Evolutionary conservation across 1,140 invertebrate species (phyloP).

Genomic region (Lepidurus packardi): DNA sequence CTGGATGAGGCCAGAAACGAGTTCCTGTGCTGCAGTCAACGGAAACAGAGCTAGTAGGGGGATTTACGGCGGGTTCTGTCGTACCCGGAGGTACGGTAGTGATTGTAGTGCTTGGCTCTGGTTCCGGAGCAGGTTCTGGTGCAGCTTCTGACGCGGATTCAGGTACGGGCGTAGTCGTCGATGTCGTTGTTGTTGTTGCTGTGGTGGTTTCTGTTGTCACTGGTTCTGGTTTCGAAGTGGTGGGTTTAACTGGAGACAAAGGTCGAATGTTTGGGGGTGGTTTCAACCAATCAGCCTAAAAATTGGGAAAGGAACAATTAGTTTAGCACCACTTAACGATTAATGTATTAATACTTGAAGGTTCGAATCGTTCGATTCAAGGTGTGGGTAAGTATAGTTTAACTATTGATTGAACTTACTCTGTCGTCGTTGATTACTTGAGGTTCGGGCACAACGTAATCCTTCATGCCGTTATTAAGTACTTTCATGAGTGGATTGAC

Average conservation of each 20-base stretch:
- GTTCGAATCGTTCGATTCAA: not conserved
- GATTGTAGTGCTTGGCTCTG: not conserved
- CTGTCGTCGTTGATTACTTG: constrained; percentile 6
- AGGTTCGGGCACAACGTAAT: constrained; percentile 65
- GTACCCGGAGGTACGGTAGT: constrained; percentile 29
- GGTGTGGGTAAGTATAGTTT: too few species aligned
- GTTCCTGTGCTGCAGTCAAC: constrained; percentile 34
- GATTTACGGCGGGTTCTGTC: constrained; percentile 34
- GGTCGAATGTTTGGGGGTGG: not conserved
- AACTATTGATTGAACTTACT: not conserved
- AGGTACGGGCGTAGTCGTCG: not conserved
- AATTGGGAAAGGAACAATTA: constrained; percentile 29
- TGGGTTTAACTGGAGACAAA: constrained; percentile 30
- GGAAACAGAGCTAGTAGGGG: not conserved
- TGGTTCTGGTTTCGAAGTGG: constrained; percentile 29
- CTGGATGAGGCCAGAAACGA: constrained; percentile 36
- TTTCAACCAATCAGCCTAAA: not conserved
- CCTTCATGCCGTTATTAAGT: constrained; percentile 63
- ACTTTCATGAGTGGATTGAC: constrained; percentile 40
- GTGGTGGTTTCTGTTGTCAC: constrained; percentile 31
- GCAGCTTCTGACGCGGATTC: not conserved
- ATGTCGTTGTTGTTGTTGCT: not conserved
- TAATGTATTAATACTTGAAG: not conserved
- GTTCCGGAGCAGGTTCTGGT: not conserved
- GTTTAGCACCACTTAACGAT: not conserved